Evolutionary conservation across 2,888 invertebrate species (phyloP).

Genomic region (Ennomos erosarius): DNA sequence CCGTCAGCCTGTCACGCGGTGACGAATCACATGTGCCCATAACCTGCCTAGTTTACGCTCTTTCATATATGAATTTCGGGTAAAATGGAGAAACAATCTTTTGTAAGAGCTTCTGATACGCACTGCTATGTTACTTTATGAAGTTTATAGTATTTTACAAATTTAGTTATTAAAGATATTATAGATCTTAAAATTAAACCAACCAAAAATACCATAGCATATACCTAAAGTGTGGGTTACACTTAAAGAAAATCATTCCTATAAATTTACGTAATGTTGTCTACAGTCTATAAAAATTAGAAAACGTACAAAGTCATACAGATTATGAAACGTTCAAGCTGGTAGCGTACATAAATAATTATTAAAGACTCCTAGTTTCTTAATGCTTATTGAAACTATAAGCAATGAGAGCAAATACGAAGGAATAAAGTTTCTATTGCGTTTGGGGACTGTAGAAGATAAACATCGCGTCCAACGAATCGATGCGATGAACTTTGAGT

Average conservation of each 20-base stretch:
- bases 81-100: conserved; percentile 22
- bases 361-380: conserved; percentile 2
- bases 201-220: too few species aligned
- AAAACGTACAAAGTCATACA: too few species aligned
- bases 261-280: too few species aligned
- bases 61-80: conserved; percentile 34
- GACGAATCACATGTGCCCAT: conserved; percentile 54
- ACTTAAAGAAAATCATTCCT: too few species aligned
- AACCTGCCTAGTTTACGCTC: conserved; percentile 43
- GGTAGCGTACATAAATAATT: too few species aligned
- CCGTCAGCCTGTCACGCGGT: conserved; percentile 55
- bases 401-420: conserved; percentile 20
- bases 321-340: too few species aligned
- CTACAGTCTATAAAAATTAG: too few species aligned
- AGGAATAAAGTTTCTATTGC: conserved; percentile 34
- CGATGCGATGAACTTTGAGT: conserved; percentile 10
- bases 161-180: too few species aligned
- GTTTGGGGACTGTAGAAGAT: conserved; percentile 26
- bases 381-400: conserved; percentile 24
- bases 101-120: conserved; percentile 9
- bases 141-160: neutral
- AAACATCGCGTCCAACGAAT: conserved; percentile 33
- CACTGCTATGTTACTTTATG: conserved; percentile 2
- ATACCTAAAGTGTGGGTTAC: too few species aligned
- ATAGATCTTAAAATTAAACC: too few species aligned